Conservation (phyloP, 2,888 invertebrate genomes). For the Limnephilus rhombicus region DNA sequence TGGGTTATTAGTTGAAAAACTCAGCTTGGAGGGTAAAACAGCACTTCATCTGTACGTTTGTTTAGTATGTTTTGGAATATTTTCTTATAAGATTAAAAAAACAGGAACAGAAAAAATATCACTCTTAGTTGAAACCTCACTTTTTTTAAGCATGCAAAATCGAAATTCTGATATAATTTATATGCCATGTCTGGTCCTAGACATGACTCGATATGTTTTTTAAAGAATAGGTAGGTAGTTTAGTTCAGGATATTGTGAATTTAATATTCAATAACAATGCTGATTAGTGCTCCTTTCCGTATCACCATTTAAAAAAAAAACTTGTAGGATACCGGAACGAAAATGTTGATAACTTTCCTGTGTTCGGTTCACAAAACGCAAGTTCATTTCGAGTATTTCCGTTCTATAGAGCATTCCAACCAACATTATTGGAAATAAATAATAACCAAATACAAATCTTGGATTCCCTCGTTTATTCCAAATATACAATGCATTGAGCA, state of each 20-base stretch:
- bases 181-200: background rate
- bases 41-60: no score
- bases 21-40: background rate
- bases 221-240: background rate
- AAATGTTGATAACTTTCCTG: conserved; percentile 1
- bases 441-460: background rate
- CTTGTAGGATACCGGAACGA: conserved; percentile 1
- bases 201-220: background rate
- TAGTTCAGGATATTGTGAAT: background rate
- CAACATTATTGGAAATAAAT: background rate
- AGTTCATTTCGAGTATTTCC: background rate
- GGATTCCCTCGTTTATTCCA: no score
- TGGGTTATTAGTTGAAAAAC: background rate
- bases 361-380: background rate
- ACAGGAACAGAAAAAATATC: background rate
- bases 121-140: background rate
- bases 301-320: background rate
- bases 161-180: background rate
- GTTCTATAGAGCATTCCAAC: background rate
- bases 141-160: no score
- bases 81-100: background rate
- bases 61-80: background rate
- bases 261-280: background rate
- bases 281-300: background rate
- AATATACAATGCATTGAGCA: no score